Percentiles rank a stretch among this genome's conserved stretches.
Conservation (phyloP, 1,140 invertebrate species). For the Aricia agestis region DNA sequence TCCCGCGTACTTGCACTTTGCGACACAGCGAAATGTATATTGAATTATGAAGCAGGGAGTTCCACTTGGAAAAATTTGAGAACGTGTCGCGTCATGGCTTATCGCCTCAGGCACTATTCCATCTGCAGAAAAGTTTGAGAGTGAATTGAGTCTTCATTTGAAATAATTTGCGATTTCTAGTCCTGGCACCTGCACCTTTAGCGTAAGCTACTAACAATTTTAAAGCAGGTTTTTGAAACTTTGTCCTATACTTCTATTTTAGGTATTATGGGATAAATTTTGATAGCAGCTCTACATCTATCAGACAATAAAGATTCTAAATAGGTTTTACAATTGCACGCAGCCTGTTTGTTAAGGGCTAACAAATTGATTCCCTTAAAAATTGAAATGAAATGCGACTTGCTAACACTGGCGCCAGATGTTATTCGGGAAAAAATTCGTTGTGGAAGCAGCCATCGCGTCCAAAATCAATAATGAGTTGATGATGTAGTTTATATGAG, state of each 20-base stretch:
- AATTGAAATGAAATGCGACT: not conserved
- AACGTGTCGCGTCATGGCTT: conserved; percentile 15
- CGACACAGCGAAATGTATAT: conserved; percentile 51
- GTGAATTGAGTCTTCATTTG: too few species aligned
- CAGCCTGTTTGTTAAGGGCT: not conserved
- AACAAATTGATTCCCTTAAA: not conserved
- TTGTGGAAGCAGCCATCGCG: not conserved
- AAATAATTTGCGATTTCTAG: too few species aligned
- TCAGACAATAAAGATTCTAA: not conserved
- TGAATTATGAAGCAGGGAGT: conserved; percentile 66
- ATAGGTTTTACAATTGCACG: not conserved
- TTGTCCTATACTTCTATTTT: too few species aligned
- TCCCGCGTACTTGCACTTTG: conserved; percentile 61
- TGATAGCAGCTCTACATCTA: too few species aligned
- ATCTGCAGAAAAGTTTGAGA: not conserved
- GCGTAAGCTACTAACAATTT: too few species aligned
- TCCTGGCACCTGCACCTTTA: too few species aligned
- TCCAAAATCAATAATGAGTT: not conserved
- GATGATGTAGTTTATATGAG: not conserved
- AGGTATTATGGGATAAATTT: too few species aligned
- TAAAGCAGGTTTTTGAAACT: too few species aligned
- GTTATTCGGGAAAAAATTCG: not conserved
- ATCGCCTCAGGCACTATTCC: not conserved
- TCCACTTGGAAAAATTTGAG: conserved; percentile 26
- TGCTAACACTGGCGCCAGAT: not conserved